Evolutionary conservation across 1,140 invertebrate species (phyloP), one percentile per base, ranked within the genome.

Genomic region (Psix sp.): DNA sequence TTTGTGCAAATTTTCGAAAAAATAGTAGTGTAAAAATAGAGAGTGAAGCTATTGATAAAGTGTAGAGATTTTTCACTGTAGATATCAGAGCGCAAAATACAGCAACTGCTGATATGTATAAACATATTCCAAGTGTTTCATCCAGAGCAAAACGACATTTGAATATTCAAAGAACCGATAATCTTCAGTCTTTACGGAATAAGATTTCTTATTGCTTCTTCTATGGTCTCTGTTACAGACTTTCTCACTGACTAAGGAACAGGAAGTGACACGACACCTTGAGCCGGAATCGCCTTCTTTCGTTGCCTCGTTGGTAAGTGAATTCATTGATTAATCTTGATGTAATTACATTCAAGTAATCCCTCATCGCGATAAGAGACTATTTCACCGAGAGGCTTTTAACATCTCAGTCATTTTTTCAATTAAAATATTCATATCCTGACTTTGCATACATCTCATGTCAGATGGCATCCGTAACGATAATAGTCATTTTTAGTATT

Each of bases 251-350:
- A 67, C 71, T 62, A 26, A 49, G 56, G 43, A 67, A 67, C 71
- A 74, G 71, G 62, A 74, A 74, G 63, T 74, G 63, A 74, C 63
- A 67, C 56, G 71, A 74, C 71, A 74, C 57, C 63, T 68, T 74
- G 57, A 68, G 63, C 72, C 72, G 72, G 63, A 67, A 74, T 68
- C 51, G 62, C 15, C 62, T 52, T 71, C 57, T 59, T 66, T 54
- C 35, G 51, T 36, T 38, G 40, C 56, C 49, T 51, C 36, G 51
- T 49, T 40, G 57, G 63, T 74, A 54, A 74, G 72, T 68, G 59
- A 68, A 74, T 74, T 74, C 71, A 74, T 74, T 74, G 72, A 68
- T 74, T 75, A 75, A 75, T 75, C 65, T 75, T 70, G 51, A 70
- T 60, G 59, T 63, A 75, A 75, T 75, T 75, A 65, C 59, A 65